Percentiles rank a stretch among this genome's conserved stretches.
These are phyloP conservation scores for Ctenochaetus hawaiiensis DNA, from an alignment of 2,797 vertebrate species.

Conservation along the genomic window DNA sequence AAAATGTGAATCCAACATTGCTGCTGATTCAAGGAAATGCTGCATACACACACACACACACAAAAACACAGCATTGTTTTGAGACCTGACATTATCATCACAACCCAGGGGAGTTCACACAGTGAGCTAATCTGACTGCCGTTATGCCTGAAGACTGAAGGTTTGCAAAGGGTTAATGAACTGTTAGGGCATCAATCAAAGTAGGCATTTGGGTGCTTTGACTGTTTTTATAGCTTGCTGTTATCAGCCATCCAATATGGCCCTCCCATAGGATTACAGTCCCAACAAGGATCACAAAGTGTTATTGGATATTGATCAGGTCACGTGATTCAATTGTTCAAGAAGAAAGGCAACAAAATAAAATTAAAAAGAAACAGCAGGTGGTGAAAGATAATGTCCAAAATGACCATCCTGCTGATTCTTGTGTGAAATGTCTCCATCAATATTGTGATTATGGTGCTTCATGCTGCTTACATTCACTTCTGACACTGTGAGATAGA, in stretches of 20 bases:
- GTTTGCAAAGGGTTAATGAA: slow-evolving; percentile 68
- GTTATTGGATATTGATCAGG: slow-evolving; percentile 83
- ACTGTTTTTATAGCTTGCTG: slow-evolving; percentile 62
- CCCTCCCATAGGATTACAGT: slow-evolving; percentile 48
- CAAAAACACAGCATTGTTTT: slow-evolving; percentile 2
- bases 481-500: slow-evolving; percentile 18
- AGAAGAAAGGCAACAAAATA: slow-evolving; percentile 51
- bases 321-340: slow-evolving; percentile 52
- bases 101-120: slow-evolving; percentile 13
- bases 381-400: slow-evolving; percentile 63
- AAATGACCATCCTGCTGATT: slow-evolving; percentile 60
- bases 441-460: slow-evolving; percentile 55
- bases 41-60: no score
- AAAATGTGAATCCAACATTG: neutral
- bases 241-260: slow-evolving; percentile 67
- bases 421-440: slow-evolving; percentile 60
- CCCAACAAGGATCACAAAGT: slow-evolving; percentile 62
- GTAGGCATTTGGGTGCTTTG: slow-evolving; percentile 54
- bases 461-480: slow-evolving; percentile 41
- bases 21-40: slow-evolving; percentile 16
- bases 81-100: slow-evolving; percentile 10
- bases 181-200: slow-evolving; percentile 56
- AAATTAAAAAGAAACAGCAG: slow-evolving; percentile 58
- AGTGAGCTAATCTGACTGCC: slow-evolving; percentile 61
- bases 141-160: slow-evolving; percentile 25